Percentiles rank a stretch among this genome's conserved stretches.
phyloP scores from a whole-genome alignment of 2,888 invertebrate species.

The Plemyria rubiginata region DNA sequence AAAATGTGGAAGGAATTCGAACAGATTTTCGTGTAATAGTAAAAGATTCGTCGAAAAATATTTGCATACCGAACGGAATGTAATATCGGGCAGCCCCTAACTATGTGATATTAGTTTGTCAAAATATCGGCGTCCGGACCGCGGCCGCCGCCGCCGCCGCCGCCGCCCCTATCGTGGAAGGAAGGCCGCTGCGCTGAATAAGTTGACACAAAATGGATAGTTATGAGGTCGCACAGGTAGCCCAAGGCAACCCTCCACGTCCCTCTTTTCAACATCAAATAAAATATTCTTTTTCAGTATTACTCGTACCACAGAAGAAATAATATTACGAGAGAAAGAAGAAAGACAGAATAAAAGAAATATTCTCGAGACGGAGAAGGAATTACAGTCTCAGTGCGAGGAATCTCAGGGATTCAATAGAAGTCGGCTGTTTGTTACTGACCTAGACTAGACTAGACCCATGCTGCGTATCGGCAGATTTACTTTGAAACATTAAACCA shows the following conservation, averaged over 20 bases:
- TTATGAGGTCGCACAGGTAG: constrained; percentile 36
- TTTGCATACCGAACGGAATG: constrained; percentile 29
- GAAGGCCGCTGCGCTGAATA: constrained; percentile 36
- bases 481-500: constrained; percentile 3
- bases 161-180: constrained; percentile 37
- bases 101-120: constrained; percentile 44
- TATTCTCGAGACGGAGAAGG: not conserved
- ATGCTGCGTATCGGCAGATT: not conserved
- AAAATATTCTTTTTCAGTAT: constrained; percentile 23
- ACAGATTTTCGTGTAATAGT: not conserved
- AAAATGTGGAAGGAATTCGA: not conserved
- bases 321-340: constrained; percentile 28
- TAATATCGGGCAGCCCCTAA: constrained; percentile 37
- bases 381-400: constrained; percentile 6
- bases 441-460: constrained; percentile 1
- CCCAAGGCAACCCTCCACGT: constrained; percentile 27
- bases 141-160: not conserved
- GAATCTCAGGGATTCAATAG: constrained; percentile 9
- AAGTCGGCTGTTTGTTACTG: constrained; percentile 8
- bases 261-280: constrained; percentile 28
- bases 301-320: too few species aligned
- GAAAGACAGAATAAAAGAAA: constrained; percentile 17
- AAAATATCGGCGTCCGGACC: constrained; percentile 32
- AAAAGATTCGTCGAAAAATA: constrained; percentile 5
- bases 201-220: constrained; percentile 34